Conservation (phyloP, 2,113 vertebrate genomes). For the Columba janthina region DNA sequence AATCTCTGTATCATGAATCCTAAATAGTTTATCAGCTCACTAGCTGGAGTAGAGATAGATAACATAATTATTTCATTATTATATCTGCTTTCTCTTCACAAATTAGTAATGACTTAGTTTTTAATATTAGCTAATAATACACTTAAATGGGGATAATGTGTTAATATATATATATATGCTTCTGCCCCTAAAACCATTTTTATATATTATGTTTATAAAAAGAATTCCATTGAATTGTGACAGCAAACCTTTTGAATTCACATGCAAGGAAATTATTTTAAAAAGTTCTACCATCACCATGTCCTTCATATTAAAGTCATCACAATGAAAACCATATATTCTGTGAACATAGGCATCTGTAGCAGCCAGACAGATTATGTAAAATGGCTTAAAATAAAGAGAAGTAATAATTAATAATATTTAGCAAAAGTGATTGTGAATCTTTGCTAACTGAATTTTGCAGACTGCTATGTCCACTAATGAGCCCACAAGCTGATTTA, state of each 20-base stretch:
- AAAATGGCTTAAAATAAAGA: neutral
- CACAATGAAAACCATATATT: neutral
- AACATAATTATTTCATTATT: neutral
- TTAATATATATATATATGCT: neutral
- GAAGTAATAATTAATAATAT: neutral
- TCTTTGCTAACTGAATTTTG: conserved; percentile 22
- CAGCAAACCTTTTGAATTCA: neutral
- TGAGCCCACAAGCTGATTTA: conserved; percentile 24
- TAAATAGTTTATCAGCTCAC: neutral
- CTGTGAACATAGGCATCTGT: neutral
- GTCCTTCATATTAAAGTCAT: neutral
- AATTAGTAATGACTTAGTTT: neutral
- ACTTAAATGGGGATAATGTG: neutral
- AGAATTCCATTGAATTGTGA: neutral
- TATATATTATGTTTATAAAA: neutral
- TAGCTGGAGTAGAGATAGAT: neutral
- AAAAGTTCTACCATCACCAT: neutral
- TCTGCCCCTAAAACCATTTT: neutral
- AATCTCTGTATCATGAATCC: neutral
- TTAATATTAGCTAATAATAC: neutral
- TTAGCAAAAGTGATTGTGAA: neutral
- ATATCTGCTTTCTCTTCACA: neutral
- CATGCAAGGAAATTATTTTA: neutral
- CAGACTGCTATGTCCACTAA: neutral
- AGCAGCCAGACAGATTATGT: neutral